These are phyloP conservation scores for Sinocyclocheilus grahami DNA, from an alignment of 2,113 vertebrate species.

Conservation along the genomic window DNA sequence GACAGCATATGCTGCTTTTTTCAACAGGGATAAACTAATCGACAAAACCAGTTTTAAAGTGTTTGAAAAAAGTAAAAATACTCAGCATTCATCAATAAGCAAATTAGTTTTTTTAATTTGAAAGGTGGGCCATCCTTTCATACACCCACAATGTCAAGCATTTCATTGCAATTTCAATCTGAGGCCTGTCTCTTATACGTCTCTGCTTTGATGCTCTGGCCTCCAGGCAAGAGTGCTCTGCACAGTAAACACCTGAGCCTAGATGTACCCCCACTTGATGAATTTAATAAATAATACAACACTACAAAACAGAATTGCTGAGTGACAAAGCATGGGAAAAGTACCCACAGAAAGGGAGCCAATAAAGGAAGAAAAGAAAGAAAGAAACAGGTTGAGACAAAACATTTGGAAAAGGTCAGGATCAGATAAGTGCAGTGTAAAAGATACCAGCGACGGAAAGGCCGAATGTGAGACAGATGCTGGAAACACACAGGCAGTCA, in stretches of 20 bases:
- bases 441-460: background rate
- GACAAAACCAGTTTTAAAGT: too few relatives aligned
- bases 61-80: too few relatives aligned
- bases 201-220: slow-evolving; percentile 61
- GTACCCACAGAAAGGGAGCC: background rate
- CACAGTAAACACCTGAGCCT: slow-evolving; percentile 66
- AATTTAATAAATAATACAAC: slow-evolving; percentile 48
- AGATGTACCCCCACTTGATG: slow-evolving; percentile 65
- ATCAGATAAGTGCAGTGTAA: background rate
- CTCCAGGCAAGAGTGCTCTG: slow-evolving; percentile 60
- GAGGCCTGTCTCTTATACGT: slow-evolving; percentile 64
- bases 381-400: background rate
- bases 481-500: slow-evolving; percentile 31
- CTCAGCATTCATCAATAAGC: background rate
- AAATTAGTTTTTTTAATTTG: background rate
- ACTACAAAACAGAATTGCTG: slow-evolving; percentile 24
- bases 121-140: background rate
- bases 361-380: background rate
- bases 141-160: background rate
- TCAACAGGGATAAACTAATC: too few relatives aligned
- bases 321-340: slow-evolving; percentile 10
- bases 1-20: too few relatives aligned
- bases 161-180: slow-evolving; percentile 33
- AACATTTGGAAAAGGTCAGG: slow-evolving; percentile 27
- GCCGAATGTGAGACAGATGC: background rate